Evolutionary conservation across 2,113 vertebrate species (phyloP), one percentile per base, ranked within the genome.

Genomic region (Podiceps cristatus): DNA sequence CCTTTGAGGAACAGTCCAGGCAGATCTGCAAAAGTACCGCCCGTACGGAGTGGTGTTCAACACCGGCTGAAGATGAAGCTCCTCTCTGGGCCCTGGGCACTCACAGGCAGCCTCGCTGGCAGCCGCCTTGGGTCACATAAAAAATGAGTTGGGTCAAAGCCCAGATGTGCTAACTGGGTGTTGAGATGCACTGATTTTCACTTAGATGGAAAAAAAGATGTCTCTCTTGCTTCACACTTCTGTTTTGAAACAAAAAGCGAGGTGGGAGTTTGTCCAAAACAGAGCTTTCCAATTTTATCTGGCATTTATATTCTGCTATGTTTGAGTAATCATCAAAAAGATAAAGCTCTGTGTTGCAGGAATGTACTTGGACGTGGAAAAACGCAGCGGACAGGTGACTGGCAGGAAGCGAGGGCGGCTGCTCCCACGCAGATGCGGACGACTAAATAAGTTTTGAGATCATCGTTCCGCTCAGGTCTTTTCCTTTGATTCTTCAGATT

Each of bases 401-500:
- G 96, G 96, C 76, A 86, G 89, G 93, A 96, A 95, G 86, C 44
- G 59, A 96, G 91, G 88, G 96, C 29, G 22, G 77, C 56, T 88
- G 85, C 56, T 86, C 76, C 80, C 75, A 89, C 64, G 25, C 81
- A 97, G 98, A 97, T 96, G 91, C 58, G 49, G 67, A 85, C 11
- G 44, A 87, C 88, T 94, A 92, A 98, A 98, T 94, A 98, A 96
- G 94, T 96, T 98, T 97, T 97, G 97, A 97, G 97, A 97, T 97
- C 97, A 97, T 96, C 93, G 2, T 96, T 91, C 96, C 62, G 67
- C 97, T 97, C 94, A 95, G 88, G 88, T 97, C 96, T 96, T 97
- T 98, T 94, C 94, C 97, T 97, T 97, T 96, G 95, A 97, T 98
- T 98, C 98, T 98, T 97, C 89, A 67, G 96, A 96, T 97, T 98